Evolutionary conservation across 2,888 invertebrate genomes (phyloP), one percentile per base, ranked within the genome.

Genomic region (Troglohyphantes excavatus): DNA sequence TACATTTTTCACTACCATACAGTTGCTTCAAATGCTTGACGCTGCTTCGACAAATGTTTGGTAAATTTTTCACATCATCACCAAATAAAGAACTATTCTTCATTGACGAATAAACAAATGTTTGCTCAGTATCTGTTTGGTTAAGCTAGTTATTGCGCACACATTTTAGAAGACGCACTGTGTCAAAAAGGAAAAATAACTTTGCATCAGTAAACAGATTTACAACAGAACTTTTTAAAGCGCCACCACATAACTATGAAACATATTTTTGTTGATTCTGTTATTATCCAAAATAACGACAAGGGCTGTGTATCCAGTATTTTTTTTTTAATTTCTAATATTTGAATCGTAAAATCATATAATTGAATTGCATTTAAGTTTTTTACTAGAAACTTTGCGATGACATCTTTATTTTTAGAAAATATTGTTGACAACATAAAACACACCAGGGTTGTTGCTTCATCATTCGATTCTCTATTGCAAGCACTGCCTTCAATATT

Each of bases 321-420:
- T 27, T 7, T 17, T 5, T 11, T 21, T 11, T n/a, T n/a, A 29
- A n/a, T 2, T 68, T 21, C n/a, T n/a, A 68, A 68, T 2, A 68
- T 26, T 2, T n/a, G 11, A 19, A 68, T 21, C 1, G 33, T 33
- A 1, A 23, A 26, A n/a, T n/a, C 13, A 68, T 68, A 26, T n/a
- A 26, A 26, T 13, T 70, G 0, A 2, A 9, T n/a, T 2, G 29
- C 70, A n/a, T 70, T 70, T 13, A 21, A 33, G 5, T 1, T 29
- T 70, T 70, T 70, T 11, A 33, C 21, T 33, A 33, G 70, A 33
- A 27, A 70, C 43, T 33, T 29, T 5, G 21, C 70, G 13, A 70
- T 1, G 0, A 39, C 70, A 70, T 70, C 33, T 70, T 70, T 70
- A n/a, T 70, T 39, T 70, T 70, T 70, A 1, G 70, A 70, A 39